Conservation (phyloP, 2,797 vertebrate species). For the Crotalus adamanteus region DNA sequence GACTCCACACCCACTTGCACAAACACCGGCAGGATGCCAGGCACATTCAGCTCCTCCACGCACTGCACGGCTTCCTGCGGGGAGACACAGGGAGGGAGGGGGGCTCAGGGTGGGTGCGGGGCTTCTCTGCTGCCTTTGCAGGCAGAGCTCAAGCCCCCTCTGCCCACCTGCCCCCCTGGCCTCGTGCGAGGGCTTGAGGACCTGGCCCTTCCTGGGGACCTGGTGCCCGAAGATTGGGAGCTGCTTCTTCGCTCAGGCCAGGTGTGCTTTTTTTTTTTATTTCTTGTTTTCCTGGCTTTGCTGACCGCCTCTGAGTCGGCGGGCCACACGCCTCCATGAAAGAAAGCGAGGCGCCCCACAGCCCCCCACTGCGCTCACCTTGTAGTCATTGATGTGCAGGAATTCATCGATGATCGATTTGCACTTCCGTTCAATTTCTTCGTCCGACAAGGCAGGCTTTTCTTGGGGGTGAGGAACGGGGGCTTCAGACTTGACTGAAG, state of each 20-base stretch:
- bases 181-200: not conserved
- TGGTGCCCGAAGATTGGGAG: not conserved
- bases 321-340: rapidly evolving
- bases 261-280: not conserved
- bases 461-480: slow-evolving; percentile 69
- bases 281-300: not conserved
- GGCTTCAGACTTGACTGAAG: slow-evolving; percentile 81
- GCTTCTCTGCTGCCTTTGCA: not conserved
- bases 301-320: not conserved
- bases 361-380: slow-evolving; percentile 72
- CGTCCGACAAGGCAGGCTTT: slow-evolving; percentile 80
- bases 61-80: slow-evolving; percentile 92
- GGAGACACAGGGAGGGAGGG: not conserved
- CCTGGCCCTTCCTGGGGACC: not conserved
- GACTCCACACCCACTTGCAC: slow-evolving; percentile 92
- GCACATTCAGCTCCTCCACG: slow-evolving; percentile 86
- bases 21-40: slow-evolving; percentile 80
- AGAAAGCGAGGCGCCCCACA: not conserved
- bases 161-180: not conserved
- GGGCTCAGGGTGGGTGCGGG: too few relatives aligned
- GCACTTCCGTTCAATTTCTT: slow-evolving; percentile 89
- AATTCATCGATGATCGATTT: slow-evolving; percentile 97
- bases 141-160: not conserved
- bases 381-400: slow-evolving; percentile 96
- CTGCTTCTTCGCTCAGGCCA: not conserved